Base-by-base conservation (phyloP, 2,888 invertebrate genomes). In the Mythimna lalbum region DNA sequence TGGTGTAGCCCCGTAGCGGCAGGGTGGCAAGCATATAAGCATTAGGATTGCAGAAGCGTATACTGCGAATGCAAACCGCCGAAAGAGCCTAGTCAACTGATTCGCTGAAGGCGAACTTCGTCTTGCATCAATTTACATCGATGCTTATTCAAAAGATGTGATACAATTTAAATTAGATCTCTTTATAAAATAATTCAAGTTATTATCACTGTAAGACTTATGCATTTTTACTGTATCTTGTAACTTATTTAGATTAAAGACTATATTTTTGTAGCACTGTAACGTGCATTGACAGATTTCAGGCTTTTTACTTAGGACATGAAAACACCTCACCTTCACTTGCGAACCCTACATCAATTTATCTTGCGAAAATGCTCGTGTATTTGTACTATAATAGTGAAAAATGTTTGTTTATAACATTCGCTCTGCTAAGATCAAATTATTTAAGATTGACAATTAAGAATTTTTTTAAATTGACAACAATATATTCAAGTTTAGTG, bases 11-110 rank as follows among this genome's bases (percentile, higher is more conserved):
- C 53, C 43, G 23, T 27, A 33, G 76, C 60, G 12, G 60, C 69
- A 61, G 60, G 60, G 27, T 69, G 33, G 14, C 33, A 68, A 52
- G 60, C 76, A 61, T 61, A 36, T 17, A 73, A 76, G 73, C 73
- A 27, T 31, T 36, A 21, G 69, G 50, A 52, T 49, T 9, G 12
- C 61, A 56, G 7, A 61, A 68, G 50, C 73, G 53, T 55, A 1
- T 21, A 21, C 68, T 55, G 21, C 3, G 4, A 68, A n/a, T 21
- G n/a, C 19, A 49, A 68, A 68, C 73, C 56, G 56, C 76, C 76
- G 60, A 73, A 73, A 76, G 61, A 73, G 36, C 60, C 21, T 61
- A 33, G 14, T 60, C 23, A 14, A 23, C 14, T 21, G 49, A 55
- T 0, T 39, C 49, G 23, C 49, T 39, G 31, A 55, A 27, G 31